Percentiles rank a stretch among this genome's conserved stretches.
Conservation (phyloP, 2,113 vertebrate genomes). For the Gobius niger region DNA sequence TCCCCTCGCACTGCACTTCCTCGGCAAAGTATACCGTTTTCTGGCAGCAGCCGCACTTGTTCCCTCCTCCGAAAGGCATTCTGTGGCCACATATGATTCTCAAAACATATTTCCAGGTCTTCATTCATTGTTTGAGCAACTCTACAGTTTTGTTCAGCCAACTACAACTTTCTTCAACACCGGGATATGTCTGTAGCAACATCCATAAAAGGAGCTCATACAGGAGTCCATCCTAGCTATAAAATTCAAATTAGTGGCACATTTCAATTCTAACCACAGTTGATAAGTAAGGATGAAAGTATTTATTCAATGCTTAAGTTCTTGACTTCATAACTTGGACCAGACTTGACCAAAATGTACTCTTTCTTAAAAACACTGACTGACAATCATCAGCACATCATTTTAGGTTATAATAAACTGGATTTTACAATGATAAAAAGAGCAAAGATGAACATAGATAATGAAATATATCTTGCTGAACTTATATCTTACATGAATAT, state of each 20-base stretch:
- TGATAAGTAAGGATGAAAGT: neutral
- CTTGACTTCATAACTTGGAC: too few relatives aligned
- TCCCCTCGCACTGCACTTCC: constrained; percentile 93
- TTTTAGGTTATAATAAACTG: too few relatives aligned
- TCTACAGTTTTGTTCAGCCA: constrained; percentile 8
- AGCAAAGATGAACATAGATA: too few relatives aligned
- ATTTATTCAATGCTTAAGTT: too few relatives aligned
- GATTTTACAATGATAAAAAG: too few relatives aligned
- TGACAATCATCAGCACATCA: too few relatives aligned
- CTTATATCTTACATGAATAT: neutral
- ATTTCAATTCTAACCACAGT: neutral
- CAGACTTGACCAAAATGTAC: too few relatives aligned
- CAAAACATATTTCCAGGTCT: constrained; percentile 17
- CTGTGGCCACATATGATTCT: constrained; percentile 36
- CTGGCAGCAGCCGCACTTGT: constrained; percentile 90
- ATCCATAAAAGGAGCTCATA: constrained; percentile 54
- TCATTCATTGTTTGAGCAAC: constrained; percentile 20
- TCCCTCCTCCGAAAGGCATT: constrained; percentile 89
- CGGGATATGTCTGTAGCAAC: constrained; percentile 15
- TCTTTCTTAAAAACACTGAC: too few relatives aligned
- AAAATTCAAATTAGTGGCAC: constrained; percentile 51
- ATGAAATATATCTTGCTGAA: neutral
- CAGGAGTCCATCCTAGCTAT: neutral
- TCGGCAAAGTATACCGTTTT: constrained; percentile 91
- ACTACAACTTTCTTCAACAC: constrained; percentile 27